These are phyloP conservation scores for Collichthys lucidus DNA, from an alignment of 2,113 vertebrate species.

Conservation along the genomic window DNA sequence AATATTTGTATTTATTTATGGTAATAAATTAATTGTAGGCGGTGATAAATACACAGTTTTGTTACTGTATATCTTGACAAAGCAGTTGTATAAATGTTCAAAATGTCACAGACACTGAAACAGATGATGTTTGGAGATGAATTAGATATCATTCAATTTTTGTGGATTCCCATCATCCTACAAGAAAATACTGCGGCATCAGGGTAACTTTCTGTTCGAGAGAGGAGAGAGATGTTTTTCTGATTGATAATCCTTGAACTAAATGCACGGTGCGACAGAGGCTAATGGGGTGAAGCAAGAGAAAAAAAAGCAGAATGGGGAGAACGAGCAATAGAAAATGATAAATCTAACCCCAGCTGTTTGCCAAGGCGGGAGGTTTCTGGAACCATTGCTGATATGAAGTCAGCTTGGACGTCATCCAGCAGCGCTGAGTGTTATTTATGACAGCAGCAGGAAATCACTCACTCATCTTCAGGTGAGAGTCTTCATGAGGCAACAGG, in stretches of 20 bases:
- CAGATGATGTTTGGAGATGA: constrained; percentile 17
- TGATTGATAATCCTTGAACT: constrained; percentile 64
- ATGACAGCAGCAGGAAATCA: constrained; percentile 62
- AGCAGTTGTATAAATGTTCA: neutral
- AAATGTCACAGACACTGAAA: neutral
- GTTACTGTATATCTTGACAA: neutral
- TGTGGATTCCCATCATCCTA: constrained; percentile 15
- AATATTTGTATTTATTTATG: neutral
- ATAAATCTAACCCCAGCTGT: constrained; percentile 70
- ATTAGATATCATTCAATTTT: constrained; percentile 15
- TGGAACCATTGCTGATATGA: constrained; percentile 65
- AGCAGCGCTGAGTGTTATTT: constrained; percentile 70
- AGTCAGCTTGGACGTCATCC: constrained; percentile 68
- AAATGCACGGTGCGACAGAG: constrained; percentile 43
- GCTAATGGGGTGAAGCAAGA: constrained; percentile 64
- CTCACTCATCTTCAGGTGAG: constrained; percentile 56
- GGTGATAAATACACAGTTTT: neutral
- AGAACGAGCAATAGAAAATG: constrained; percentile 59
- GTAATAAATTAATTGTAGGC: neutral
- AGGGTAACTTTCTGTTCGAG: neutral
- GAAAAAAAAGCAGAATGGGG: constrained; percentile 44
- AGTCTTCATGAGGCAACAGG: constrained; percentile 23
- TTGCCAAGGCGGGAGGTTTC: constrained; percentile 68
- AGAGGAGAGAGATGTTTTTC: neutral
- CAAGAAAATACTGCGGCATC: constrained; percentile 27